phyloP scores from a whole-genome alignment of 1,140 invertebrate genomes.

The Drosophila mayri region DNA sequence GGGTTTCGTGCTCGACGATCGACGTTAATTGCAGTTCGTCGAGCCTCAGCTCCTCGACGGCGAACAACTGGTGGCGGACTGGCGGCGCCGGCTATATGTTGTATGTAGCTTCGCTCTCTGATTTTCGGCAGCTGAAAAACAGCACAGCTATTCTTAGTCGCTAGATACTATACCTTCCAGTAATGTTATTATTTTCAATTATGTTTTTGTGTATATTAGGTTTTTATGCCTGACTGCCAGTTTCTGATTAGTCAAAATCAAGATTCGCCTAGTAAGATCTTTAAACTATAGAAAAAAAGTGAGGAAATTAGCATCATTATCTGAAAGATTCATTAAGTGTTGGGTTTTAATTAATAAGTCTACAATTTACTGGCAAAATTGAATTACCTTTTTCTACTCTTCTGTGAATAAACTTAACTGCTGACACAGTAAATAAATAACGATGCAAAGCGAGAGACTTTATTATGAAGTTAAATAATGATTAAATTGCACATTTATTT shows the following conservation, averaged over 20 bases:
- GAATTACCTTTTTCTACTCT: too few species aligned
- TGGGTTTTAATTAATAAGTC: too few species aligned
- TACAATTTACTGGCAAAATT: too few species aligned
- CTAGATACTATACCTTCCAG: slow-evolving; percentile 14
- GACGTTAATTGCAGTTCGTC: slow-evolving; percentile 50
- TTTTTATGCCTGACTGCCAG: neutral
- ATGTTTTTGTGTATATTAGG: neutral
- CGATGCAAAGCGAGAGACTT: neutral
- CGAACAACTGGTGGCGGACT: neutral
- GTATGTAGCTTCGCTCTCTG: slow-evolving; percentile 10
- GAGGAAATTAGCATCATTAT: neutral
- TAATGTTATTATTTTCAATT: neutral
- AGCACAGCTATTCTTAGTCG: too few species aligned
- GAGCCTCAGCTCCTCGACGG: slow-evolving; percentile 20
- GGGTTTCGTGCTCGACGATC: slow-evolving; percentile 31
- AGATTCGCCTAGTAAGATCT: neutral
- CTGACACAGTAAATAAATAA: neutral
- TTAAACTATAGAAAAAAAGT: neutral
- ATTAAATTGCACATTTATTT: neutral
- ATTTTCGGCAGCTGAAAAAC: slow-evolving; percentile 15
- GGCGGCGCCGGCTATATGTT: neutral
- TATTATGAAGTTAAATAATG: neutral
- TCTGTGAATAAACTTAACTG: neutral
- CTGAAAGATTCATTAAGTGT: neutral
- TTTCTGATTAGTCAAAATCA: neutral